Conservation (phyloP, 2,797 vertebrate species). For the Betta splendens region DNA sequence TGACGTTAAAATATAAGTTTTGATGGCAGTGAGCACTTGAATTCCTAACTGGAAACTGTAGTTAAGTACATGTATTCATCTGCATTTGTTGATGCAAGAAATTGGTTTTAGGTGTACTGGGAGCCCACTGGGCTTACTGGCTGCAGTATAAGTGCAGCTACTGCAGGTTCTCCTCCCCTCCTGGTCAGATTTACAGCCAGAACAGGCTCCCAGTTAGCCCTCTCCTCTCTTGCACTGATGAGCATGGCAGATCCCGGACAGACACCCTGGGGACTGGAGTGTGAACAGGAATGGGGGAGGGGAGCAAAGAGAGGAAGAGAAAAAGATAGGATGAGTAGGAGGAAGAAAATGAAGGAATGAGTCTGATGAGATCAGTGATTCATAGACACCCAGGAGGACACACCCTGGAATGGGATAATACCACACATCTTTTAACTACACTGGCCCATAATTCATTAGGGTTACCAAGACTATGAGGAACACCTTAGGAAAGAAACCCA, state of each 20-base stretch:
- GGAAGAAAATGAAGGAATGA: constrained; percentile 50
- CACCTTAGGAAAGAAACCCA: constrained; percentile 65
- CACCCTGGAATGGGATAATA: constrained; percentile 78
- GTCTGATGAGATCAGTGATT: constrained; percentile 81
- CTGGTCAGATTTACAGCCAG: constrained; percentile 75
- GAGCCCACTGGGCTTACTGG: constrained; percentile 42
- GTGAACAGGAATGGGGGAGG: constrained; percentile 67
- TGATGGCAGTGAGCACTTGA: constrained; percentile 28
- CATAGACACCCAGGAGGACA: constrained; percentile 77
- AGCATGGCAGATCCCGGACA: constrained; percentile 78
- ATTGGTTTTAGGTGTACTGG: constrained; percentile 27
- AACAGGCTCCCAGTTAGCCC: constrained; percentile 72
- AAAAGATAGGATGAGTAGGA: constrained; percentile 14
- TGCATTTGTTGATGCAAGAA: constrained; percentile 34
- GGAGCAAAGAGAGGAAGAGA: constrained; percentile 18
- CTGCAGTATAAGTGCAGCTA: constrained; percentile 61
- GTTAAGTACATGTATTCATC: constrained; percentile 33
- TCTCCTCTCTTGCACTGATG: constrained; percentile 73
- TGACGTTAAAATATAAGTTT: constrained; percentile 16
- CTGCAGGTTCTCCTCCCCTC: constrained; percentile 64
- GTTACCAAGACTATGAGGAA: constrained; percentile 78
- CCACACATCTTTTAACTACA: constrained; percentile 80
- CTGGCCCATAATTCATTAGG: constrained; percentile 78
- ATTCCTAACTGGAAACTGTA: constrained; percentile 20
- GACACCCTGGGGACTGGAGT: constrained; percentile 72